Evolutionary conservation across 2,113 vertebrate genomes (phyloP), one percentile per base, ranked within the genome.

Genomic region (Sakesphorus luctuosus): DNA sequence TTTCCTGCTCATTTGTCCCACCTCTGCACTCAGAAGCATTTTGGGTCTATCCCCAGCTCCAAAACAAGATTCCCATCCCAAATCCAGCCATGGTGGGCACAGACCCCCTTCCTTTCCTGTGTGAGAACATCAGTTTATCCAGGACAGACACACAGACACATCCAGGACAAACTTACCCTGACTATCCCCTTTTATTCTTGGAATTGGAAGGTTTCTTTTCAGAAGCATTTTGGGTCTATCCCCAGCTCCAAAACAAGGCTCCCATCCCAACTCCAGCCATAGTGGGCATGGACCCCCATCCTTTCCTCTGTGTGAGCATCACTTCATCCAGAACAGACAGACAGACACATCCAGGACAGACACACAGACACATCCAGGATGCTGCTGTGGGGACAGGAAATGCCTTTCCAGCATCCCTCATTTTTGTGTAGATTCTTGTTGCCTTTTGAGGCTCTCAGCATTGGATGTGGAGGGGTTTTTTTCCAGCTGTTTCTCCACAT

Each of bases 401-500:
- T 85, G 18, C 53, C 62, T 91, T 52, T 26, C 59, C 49, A 7
- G 31, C 10, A n/a, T 61, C 40, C 3, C 62, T 79, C 40, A 4
- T 47, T 44, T 31, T 53, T 38, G 28, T 66, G 25, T 18, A 18
- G 8, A 1, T 53, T 88, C 49, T 44, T 24, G 2, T 13, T 56
- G 56, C 68, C 55, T 83, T 77, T 38, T 25, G 74, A 43, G 90
- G 47, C 75, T 19, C 40, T 14, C 13, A 2, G 77, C 21, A n/a
- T 75, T 83, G 25, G 8, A 0, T 8, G 31, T 31, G 25, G 61
- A 19, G 65, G 18, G 43, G 8, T 8, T 69, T 76, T 79, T 94
- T 84, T 52, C 66, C 71, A 95, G 67, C 82, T 94, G 49, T 85
- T 93, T 80, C 62, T 65, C 46, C 16, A 47, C 84, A 44, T 94